Evolutionary conservation across 2,888 invertebrate genomes (phyloP), one percentile per base, ranked within the genome.

Genomic region (Drosophila mercatorum): DNA sequence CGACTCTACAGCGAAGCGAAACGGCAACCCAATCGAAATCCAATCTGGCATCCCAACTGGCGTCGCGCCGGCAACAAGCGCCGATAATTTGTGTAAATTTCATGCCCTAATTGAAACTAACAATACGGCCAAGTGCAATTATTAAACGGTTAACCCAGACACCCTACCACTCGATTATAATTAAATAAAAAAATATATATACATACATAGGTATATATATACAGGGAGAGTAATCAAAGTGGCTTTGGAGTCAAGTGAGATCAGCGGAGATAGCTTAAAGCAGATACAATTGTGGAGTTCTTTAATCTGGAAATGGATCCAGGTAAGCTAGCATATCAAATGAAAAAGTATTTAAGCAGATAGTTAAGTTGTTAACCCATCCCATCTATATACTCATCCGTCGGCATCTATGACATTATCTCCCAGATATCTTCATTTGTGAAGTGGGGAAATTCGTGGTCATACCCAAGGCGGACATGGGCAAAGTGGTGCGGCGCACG

Each of bases 101-200:
- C 81, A 88, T 88, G 86, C 86, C 84, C 81, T 85, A 86, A 88
- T 86, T 88, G 83, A 85, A 84, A 84, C 83, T 71, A 82, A 87
- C 85, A 84, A 87, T 78, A 87, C 63, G 71, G 64, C 72, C 82
- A 82, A 87, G 88, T 84, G 85, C 72, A 78, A 82, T 72, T 80
- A 84, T 69, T 82, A 82, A 87, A 80, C 84, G 76, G 73, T 56
- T 75, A 75, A 65, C 26, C 52, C 62, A 65, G 60, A 64, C 59
- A 55, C 47, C 47, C 36, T 8, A 11, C 65, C 1, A 14, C 12
- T 46, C 68, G 53, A 72, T 67, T 51, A 52, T 51, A 79, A 72
- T 64, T 70, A 70, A 81, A 68, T 31, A 49, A 56, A 46, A 41
- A 41, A 22, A 22, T 22, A 22, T 22, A 22, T 22, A 22, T 22